A percentile compares a stretch with the other conserved stretches of the same genome.
phyloP scores from a whole-genome alignment of 2,888 invertebrate species.

The Oligia fasciuncula region DNA sequence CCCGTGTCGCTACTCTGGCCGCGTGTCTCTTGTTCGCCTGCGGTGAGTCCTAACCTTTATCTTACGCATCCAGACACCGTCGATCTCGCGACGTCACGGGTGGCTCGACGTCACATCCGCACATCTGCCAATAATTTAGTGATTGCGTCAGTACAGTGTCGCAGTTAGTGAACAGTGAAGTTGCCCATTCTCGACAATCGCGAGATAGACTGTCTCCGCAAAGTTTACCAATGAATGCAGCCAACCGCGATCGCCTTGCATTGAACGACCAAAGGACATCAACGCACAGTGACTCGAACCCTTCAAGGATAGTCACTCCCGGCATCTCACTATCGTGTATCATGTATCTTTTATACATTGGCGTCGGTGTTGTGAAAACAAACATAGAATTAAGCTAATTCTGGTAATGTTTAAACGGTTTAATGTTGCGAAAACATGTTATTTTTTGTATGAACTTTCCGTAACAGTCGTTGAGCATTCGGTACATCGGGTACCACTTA shows the following conservation, averaged over 20 bases:
- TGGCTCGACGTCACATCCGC: constrained; percentile 79
- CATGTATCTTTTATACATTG: constrained; percentile 70
- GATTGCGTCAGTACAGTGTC: constrained; percentile 83
- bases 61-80: constrained; percentile 85
- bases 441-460: constrained; percentile 66
- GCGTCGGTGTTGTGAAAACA: constrained; percentile 74
- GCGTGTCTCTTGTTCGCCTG: constrained; percentile 89
- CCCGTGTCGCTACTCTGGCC: constrained; percentile 90
- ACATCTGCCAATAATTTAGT: constrained; percentile 79
- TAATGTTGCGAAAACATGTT: constrained; percentile 72
- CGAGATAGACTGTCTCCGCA: constrained; percentile 83
- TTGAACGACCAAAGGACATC: constrained; percentile 82
- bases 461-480: constrained; percentile 70
- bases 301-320: constrained; percentile 83
- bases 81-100: constrained; percentile 88
- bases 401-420: constrained; percentile 66
- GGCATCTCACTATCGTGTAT: constrained; percentile 73
- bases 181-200: constrained; percentile 79
- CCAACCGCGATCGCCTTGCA: constrained; percentile 81
- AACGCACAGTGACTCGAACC: constrained; percentile 74
- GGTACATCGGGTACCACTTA: constrained; percentile 55
- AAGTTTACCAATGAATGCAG: constrained; percentile 81
- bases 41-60: constrained; percentile 90
- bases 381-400: constrained; percentile 55
- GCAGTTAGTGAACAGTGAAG: constrained; percentile 87